Base-by-base conservation (phyloP, 2,113 vertebrate genomes). In the Dipodomys stephensi region DNA sequence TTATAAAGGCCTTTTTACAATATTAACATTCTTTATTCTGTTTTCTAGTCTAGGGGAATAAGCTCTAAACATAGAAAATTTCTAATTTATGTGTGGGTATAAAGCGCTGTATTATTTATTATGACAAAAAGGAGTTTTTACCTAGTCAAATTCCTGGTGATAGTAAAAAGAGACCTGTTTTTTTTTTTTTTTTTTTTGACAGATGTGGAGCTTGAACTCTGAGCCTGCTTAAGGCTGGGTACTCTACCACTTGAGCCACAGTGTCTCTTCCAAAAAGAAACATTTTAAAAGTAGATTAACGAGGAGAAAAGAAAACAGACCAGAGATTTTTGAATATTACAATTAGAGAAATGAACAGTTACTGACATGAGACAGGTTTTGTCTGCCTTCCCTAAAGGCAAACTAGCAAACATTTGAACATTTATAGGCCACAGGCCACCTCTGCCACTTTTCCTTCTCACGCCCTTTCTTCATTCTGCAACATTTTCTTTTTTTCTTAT, bases 21-120 rank as follows among this genome's bases (percentile, higher is more conserved):
- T 67, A 76, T 87, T 19, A 92, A 44, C 12, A 95, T 30, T 15
- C 44, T 86, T n/a, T 71, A 57, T 92, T 81, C 9, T 93, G 9
- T 83, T 84, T 92, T 80, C n/a, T 83, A 32, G 53, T 74, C 3
- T 85, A 91, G 83, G 57, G 57, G 89, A 91, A 68, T 93, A 92
- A 82, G 46, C 62, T 65, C 83, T 49, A 79, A 87, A 78, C 77
- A 49, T 49, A 25, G 30, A 46, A 57, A 81, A n/a, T 16, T 57
- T 57, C 12, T 4, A 15, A 57, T 57, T 57, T 57, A 57, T 57
- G 12, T 57, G 53, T 57, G 53, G 12, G 15, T 57, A 57, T 57
- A 57, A 57, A 57, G 15, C 67, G 30, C 46, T 79, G 3, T 72
- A 46, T 62, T 88, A 77, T 72, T 88, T 86, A 69, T 90, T 93